These are phyloP conservation scores for Petaurus breviceps DNA, from an alignment of 2,113 vertebrate species.

Conservation along the genomic window DNA sequence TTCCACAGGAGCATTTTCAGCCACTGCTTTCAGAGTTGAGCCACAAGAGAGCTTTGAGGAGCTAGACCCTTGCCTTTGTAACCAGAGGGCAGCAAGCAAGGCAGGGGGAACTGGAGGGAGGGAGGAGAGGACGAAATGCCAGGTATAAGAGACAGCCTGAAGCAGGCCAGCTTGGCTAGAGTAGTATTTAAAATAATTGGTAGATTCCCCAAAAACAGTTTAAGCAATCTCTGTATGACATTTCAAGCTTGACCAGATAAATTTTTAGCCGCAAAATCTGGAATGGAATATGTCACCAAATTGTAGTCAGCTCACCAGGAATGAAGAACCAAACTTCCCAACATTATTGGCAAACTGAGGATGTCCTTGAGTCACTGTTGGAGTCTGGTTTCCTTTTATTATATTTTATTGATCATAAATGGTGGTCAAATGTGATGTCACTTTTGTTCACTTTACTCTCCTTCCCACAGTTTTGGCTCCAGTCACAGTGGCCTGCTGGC, in stretches of 20 bases:
- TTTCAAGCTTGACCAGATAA: constrained; percentile 10
- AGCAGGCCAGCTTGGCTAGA: not conserved
- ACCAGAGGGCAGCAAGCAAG: not conserved
- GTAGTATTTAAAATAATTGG: constrained; percentile 17
- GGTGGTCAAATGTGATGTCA: constrained; percentile 20
- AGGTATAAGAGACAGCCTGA: not conserved
- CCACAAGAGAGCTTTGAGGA: not conserved
- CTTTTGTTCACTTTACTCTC: not conserved
- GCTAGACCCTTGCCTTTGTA: not conserved
- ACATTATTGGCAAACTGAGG: constrained; percentile 17
- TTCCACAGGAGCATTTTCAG: not conserved
- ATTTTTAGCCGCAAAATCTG: constrained; percentile 26
- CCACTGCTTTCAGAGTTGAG: not conserved
- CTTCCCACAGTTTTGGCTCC: not conserved
- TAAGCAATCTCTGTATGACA: constrained; percentile 31
- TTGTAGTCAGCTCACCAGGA: constrained; percentile 22
- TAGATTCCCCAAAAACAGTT: constrained; percentile 32
- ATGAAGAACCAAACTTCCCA: constrained; percentile 39
- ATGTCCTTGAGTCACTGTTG: not conserved
- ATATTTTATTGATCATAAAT: not conserved
- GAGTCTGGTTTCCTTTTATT: constrained; percentile 1
- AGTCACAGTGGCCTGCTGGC: not conserved
- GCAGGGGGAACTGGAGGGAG: not conserved
- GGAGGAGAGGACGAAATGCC: not conserved
- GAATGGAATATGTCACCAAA: constrained; percentile 31